Evolutionary conservation across 1,140 invertebrate genomes (phyloP), one percentile per base, ranked within the genome.

Genomic region (Lepidotrigona ventralis): DNA sequence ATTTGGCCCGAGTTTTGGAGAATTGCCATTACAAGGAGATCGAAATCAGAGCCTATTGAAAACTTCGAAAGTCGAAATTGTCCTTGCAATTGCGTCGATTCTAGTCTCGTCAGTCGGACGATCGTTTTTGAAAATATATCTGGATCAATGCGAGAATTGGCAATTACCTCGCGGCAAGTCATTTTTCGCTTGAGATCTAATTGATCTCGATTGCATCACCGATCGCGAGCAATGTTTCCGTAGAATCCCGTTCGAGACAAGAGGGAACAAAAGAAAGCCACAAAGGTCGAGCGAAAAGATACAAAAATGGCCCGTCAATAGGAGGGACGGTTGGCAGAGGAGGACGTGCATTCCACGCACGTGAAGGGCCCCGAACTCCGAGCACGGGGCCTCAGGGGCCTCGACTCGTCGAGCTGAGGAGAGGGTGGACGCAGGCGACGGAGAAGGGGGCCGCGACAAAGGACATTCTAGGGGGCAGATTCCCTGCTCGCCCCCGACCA

Each of bases 401-500:
- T 76, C 66, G 85, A 74, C 79, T 70, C 70, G 77, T 73, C 66
- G 39, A 46, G 86, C 69, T 68, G 58, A 39, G 78, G 86, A 87
- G 83, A 76, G 87, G 80, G 80, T 76, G 84, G 66, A 66, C 72
- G 63, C 64, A 54, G 17, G 46, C 26, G 66, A 33, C 2, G 58
- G 56, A 60, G 76, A 74, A 77, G 79, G 77, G 79, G 68, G 73
- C 85, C 87, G 91, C 91, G 91, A 92, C 92, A 92, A 92, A 92
- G 91, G 92, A 92, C 92, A 92, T 91, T 92, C 90, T 91, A 91
- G 89, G 90, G 88, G 86, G 83, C 84, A 46, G 87, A 86, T 84
- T 82, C 85, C 69, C 64, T 76, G 69, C 78, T 71, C 66, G 39
- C 72, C 46, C 69, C 29, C 66, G 26, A 39, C 63, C 63, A 19